phyloP scores from a whole-genome alignment of 2,888 invertebrate genomes.

The Pachliopta kotzebuea region DNA sequence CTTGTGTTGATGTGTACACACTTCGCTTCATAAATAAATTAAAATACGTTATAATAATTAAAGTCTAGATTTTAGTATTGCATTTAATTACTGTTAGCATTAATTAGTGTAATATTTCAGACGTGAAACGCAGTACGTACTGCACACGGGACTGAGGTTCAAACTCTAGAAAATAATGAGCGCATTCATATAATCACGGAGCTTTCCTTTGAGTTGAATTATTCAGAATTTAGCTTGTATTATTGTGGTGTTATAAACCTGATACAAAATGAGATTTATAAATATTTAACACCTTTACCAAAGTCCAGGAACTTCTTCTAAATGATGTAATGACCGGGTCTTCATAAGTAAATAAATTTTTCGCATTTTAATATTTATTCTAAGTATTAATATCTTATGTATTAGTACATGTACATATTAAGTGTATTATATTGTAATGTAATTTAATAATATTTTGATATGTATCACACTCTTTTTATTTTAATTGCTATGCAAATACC shows the following conservation, averaged over 20 bases:
- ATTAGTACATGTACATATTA: too few species aligned
- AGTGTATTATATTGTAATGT: too few species aligned
- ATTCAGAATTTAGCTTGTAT: background rate
- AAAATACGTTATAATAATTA: background rate
- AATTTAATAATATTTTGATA: too few species aligned
- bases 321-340: too few species aligned
- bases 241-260: background rate
- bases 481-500: too few species aligned
- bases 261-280: background rate
- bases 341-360: too few species aligned
- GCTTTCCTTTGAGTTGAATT: background rate
- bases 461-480: too few species aligned
- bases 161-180: conserved; percentile 3
- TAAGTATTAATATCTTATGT: too few species aligned
- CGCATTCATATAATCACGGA: background rate
- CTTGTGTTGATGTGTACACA: too few species aligned
- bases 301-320: too few species aligned
- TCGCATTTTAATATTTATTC: too few species aligned
- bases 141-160: conserved; percentile 7
- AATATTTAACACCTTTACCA: background rate
- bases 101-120: conserved; percentile 9
- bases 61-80: background rate
- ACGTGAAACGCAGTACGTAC: background rate
- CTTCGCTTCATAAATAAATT: background rate
- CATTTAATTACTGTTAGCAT: too few species aligned